Base-by-base conservation (phyloP, 2,888 invertebrate species). In the Drosophila fungiperda region DNA sequence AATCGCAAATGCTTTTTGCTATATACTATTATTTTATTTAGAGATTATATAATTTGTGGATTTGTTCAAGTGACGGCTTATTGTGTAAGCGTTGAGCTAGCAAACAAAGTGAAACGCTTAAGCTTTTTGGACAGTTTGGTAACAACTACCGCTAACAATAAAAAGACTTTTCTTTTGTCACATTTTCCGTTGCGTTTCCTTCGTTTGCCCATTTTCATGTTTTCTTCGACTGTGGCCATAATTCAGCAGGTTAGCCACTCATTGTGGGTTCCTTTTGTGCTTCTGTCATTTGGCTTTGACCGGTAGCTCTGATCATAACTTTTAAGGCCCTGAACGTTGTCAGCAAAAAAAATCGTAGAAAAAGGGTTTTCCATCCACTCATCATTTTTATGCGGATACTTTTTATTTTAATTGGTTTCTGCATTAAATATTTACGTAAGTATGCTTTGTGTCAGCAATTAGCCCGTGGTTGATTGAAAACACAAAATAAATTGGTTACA, bases 231-330 rank as follows among this genome's bases (percentile, higher is more conserved):
- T 54, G 42, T 67, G 77, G 58, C 78, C 77, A 80, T 78, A 72
- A 78, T 26, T 42, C 66, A 63, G 36, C 54, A 62, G n/a, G 32
- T 61, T 71, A 29, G 57, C 69, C 79, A 73, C 73, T 84, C 73
- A 78, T 76, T 73, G 82, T 72, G 38, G 69, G 68, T 62, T 40
- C 70, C 80, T 74, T 74, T 82, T 89, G 82, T 84, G 59, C 58
- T 64, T 67, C 60, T 68, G 83, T 73, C 76, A 68, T 76, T 84
- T 87, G 82, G 73, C 85, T 84, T 77, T 72, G 81, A 54, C 15
- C 48, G 64, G 49, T 54, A 59, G 45, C 48, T 60, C 66, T 62
- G 71, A 61, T 59, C 66, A 83, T 73, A 38, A 62, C 60, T 66
- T 57, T 67, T 67, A 45, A 59, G n/a, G 45, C 11, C 15, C 49